phyloP scores from a whole-genome alignment of 2,888 invertebrate genomes.

The Augochlorella aurata region DNA sequence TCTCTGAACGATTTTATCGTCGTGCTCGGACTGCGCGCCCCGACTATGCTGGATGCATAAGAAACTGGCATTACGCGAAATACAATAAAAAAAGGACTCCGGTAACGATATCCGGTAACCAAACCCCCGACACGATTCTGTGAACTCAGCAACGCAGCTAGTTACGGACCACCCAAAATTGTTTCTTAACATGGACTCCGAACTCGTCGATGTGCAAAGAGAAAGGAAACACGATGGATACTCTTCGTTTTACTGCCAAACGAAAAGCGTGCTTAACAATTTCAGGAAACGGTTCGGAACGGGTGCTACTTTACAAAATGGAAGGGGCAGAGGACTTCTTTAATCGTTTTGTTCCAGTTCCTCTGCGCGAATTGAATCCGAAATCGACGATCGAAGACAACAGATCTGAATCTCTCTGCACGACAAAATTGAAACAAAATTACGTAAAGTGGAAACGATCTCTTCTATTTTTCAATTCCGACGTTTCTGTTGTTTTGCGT shows the following conservation, averaged over 20 bases:
- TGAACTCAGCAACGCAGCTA: constrained; percentile 10
- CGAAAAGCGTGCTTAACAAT: background rate
- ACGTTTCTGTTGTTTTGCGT: too few relatives aligned
- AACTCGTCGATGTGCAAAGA: background rate
- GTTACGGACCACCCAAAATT: constrained; percentile 22
- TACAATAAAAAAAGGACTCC: background rate
- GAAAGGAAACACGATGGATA: background rate
- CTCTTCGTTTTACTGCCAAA: background rate
- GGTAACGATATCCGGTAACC: constrained; percentile 42
- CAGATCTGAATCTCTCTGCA: too few relatives aligned
- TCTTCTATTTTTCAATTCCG: too few relatives aligned
- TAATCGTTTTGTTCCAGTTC: too few relatives aligned
- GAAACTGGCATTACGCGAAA: background rate
- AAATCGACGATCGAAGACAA: too few relatives aligned
- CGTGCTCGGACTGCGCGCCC: background rate
- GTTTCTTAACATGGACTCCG: background rate
- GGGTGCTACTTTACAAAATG: too few relatives aligned
- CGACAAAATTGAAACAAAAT: too few relatives aligned
- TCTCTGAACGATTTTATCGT: constrained; percentile 33
- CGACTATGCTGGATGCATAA: background rate
- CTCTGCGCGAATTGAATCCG: too few relatives aligned
- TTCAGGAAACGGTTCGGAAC: too few relatives aligned
- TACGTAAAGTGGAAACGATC: too few relatives aligned
- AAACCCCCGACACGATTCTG: constrained; percentile 29
- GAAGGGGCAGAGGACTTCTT: too few relatives aligned